Percentiles rank a stretch among this genome's conserved stretches.
Evolutionary conservation across 2,888 invertebrate genomes (phyloP).

Genomic region (Sturmia bella): DNA sequence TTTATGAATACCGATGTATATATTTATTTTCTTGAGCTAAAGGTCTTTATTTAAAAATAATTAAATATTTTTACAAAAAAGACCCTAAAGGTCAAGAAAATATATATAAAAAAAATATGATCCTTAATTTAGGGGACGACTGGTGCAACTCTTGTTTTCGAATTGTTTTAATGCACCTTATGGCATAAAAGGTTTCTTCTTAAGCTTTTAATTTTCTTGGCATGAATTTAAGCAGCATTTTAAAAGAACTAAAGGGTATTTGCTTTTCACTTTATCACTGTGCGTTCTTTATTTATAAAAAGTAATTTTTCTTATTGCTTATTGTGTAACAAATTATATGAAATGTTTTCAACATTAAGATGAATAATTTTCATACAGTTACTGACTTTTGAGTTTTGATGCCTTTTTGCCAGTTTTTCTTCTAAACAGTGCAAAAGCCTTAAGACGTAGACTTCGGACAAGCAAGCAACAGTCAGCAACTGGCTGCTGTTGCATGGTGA

Average conservation of each 20-base stretch:
- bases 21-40: too few relatives aligned
- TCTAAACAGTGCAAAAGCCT: not conserved
- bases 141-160: too few relatives aligned
- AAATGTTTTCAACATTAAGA: slow-evolving; percentile 48
- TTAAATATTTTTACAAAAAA: too few relatives aligned
- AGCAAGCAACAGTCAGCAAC: not conserved
- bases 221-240: not conserved
- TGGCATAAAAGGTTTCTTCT: too few relatives aligned
- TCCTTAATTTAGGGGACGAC: too few relatives aligned
- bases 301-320: slow-evolving; percentile 26
- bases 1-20: too few relatives aligned
- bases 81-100: too few relatives aligned
- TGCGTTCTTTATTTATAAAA: slow-evolving; percentile 38
- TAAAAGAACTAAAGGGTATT: slow-evolving; percentile 13
- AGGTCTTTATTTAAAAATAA: too few relatives aligned
- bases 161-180: too few relatives aligned
- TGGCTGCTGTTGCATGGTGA: slow-evolving; percentile 12
- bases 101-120: too few relatives aligned
- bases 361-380: slow-evolving; percentile 25
- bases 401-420: slow-evolving; percentile 31
- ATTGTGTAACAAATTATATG: slow-evolving; percentile 56
- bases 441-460: not conserved
- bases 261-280: not conserved
- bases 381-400: slow-evolving; percentile 18
- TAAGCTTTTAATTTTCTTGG: not conserved